phyloP scores from a whole-genome alignment of 2,797 vertebrate species.

The Smutsia temminckii region DNA sequence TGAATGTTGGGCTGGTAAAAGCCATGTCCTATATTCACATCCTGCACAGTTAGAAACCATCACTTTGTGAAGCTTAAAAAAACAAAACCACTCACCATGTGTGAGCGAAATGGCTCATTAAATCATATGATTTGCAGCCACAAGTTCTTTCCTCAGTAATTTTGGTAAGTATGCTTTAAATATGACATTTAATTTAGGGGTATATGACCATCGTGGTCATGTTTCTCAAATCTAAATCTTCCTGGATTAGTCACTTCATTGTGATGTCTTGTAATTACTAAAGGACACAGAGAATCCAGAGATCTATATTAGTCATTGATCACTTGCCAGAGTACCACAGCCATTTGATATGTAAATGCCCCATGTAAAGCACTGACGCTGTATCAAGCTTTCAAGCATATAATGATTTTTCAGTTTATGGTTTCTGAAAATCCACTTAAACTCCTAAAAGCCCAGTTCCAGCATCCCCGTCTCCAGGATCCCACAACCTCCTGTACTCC shows the following conservation, averaged over 20 bases:
- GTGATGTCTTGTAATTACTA: not conserved
- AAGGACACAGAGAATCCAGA: not conserved
- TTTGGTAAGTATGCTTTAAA: not conserved
- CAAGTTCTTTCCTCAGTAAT: not conserved
- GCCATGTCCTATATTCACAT: not conserved
- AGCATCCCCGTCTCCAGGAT: not conserved
- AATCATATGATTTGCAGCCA: not conserved
- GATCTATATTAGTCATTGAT: not conserved
- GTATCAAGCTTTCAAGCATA: not conserved
- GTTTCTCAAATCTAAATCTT: constrained; percentile 32
- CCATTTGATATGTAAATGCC: not conserved
- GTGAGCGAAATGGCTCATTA: not conserved
- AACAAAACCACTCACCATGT: not conserved
- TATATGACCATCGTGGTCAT: constrained; percentile 31
- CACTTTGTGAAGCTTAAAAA: not conserved
- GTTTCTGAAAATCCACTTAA: constrained; percentile 12
- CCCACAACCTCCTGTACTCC: not conserved
- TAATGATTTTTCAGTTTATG: not conserved
- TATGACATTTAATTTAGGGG: not conserved
- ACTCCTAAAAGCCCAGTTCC: not conserved
- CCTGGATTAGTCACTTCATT: not conserved
- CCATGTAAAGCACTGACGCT: not conserved
- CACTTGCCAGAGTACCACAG: not conserved
- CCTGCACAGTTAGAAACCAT: not conserved
- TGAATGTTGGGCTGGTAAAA: not conserved